Base-by-base conservation (phyloP, 1,140 invertebrate genomes). In the Pseudobourletiella spinata region DNA sequence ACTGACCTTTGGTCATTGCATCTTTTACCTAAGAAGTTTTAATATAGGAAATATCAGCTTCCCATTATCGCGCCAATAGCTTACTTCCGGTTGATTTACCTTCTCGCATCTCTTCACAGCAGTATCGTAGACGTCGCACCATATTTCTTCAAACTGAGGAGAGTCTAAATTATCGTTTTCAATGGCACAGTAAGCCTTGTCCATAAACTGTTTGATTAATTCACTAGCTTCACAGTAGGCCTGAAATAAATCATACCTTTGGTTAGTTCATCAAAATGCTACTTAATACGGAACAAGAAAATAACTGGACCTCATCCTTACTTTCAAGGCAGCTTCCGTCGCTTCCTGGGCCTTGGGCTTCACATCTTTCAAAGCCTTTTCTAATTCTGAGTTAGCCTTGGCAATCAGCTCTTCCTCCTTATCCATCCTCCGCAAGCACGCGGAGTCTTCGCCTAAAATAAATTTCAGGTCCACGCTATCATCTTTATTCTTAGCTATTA, bases 181-280 rank as follows among this genome's bases (percentile, higher is more conserved):
- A 30, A 70, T 64, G 14, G 68, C 68, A 58, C 68, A 70, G 46
- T 70, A 70, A n/a, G 59, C 65, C 30, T 62, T 63, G 30, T 70
- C 65, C 64, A 70, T 65, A 50, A 70, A 70, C n/a, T 43, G 32
- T 44, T 67, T 66, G 29, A 67, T 67, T 14, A 55, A 20, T 28
- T 64, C 68, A 4, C 46, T 44, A 16, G 68, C 65, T 25, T 66
- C 68, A 20, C 68, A 70, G 39, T 66, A 69, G 14, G 59, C 67
- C 62, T 69, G 39, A 39, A 11, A 39, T 11, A 8, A 39, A 39
- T n/a, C 32, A 39, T 11, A n/a, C n/a, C n/a, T n/a, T n/a, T n/a
- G n/a, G 11, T 14, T 14, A 42, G 35, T 18, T 18, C 14, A 42
- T 14, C 35, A 42, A 42, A 42, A 42, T 14, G 35, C 35, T 42